phyloP scores from a whole-genome alignment of 2,113 vertebrate genomes.

The Candoia aspera region DNA sequence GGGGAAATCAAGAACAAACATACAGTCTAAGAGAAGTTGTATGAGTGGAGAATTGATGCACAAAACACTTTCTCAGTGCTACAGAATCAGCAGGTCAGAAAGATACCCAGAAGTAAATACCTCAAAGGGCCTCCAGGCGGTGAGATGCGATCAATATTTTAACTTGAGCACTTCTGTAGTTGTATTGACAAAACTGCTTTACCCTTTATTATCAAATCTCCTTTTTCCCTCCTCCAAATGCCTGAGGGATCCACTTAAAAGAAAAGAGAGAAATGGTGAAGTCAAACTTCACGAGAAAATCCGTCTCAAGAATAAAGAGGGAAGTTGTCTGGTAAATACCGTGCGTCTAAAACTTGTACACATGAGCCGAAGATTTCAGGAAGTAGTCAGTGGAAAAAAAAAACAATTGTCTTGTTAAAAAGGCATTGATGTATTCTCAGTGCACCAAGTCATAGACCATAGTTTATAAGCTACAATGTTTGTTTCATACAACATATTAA shows the following conservation, averaged over 20 bases:
- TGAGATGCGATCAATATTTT: constrained; percentile 34
- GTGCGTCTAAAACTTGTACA: neutral
- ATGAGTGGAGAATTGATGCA: constrained; percentile 5
- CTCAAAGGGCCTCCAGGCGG: constrained; percentile 3
- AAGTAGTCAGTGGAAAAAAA: neutral
- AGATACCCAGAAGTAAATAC: constrained; percentile 1
- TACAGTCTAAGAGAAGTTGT: neutral
- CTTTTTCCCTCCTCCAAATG: neutral
- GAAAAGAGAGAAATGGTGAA: neutral
- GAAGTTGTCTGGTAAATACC: neutral
- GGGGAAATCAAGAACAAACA: neutral
- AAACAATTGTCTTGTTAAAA: neutral
- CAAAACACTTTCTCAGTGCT: constrained; percentile 1
- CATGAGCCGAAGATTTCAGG: neutral
- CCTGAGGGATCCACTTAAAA: constrained; percentile 2
- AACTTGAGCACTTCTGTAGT: constrained; percentile 9
- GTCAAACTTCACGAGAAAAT: neutral
- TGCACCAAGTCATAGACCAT: neutral
- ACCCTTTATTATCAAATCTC: constrained; percentile 8
- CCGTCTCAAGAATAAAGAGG: neutral
- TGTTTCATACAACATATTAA: neutral
- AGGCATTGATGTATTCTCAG: neutral
- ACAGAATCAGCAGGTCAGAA: neutral
- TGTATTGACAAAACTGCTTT: constrained; percentile 25
- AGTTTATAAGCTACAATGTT: neutral